Conservation (phyloP, 2,797 vertebrate genomes). For the Pangasius macronema region DNA sequence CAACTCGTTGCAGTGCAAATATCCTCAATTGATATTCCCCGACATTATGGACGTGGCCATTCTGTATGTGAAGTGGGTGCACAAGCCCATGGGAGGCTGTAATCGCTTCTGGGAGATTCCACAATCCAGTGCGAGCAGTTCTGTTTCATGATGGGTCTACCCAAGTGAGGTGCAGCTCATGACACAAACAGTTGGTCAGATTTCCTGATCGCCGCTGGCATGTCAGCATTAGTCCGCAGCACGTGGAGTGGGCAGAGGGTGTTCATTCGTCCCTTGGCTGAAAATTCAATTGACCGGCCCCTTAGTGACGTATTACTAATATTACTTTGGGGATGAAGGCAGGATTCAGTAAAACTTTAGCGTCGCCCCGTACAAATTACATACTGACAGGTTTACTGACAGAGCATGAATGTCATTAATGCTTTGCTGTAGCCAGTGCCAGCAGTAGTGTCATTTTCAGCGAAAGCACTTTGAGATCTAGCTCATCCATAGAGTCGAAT, state of each 20-base stretch:
- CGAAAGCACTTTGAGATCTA: neutral
- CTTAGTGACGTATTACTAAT: neutral
- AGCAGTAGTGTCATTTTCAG: neutral
- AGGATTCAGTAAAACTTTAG: neutral
- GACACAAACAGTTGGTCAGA: neutral
- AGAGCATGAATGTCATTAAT: neutral
- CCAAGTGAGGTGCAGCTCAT: neutral
- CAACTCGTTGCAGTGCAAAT: neutral
- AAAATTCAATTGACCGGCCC: neutral
- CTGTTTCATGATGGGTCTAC: neutral
- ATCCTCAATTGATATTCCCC: neutral
- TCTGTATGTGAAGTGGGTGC: neutral
- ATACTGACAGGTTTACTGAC: neutral
- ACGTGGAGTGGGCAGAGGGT: neutral
- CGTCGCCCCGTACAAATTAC: neutral
- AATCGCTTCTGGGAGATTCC: neutral
- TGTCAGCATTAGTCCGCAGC: neutral
- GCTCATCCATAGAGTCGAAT: neutral
- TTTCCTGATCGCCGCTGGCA: too few species aligned
- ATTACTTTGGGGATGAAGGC: neutral
- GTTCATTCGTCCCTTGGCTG: neutral
- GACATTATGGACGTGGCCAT: neutral
- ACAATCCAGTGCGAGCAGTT: neutral
- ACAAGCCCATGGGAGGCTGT: neutral
- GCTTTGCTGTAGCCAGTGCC: neutral